Evolutionary conservation across 2,797 vertebrate genomes (phyloP), one percentile per base, ranked within the genome.

Genomic region (Loriculus beryllinus): DNA sequence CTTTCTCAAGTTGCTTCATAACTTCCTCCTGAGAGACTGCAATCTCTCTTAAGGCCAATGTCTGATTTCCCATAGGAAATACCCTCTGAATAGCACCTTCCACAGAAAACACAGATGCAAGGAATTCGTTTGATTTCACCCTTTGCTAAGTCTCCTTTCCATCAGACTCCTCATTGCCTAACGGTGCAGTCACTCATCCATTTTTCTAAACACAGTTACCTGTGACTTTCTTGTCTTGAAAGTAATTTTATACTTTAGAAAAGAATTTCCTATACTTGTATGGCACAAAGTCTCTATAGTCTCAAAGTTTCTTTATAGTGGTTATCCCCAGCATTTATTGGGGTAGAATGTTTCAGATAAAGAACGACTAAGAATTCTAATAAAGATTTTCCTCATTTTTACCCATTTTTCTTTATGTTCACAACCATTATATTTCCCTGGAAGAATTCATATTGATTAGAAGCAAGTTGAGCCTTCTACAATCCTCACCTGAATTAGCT

Each of bases 1-100:
- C 97, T 97, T 97, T 95, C 95, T 97, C 91, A 96, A 72, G 80
- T 96, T 96, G 64, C 87, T 96, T 92, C 96, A 62, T 96, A 97
- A 97, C 90, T 97, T 97, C 94, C 91, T 96, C 82, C 93, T 96
- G 92, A 94, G 94, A 94, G 82, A 96, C 33, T 96, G 91, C 86
- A 95, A 15, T 95, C 82, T 95, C 95, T 97, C 96, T 96, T 93
- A 97, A 97, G 92, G 92, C 95, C 59, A 93, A 76, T 7, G 63
- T 93, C 94, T 97, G 83, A 95, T 96, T 94, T 91, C 95, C 88
- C 91, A 70, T 79, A 94, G 93, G 97, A 97, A 96, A 81, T 97
- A 84, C 87, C 80, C 96, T 81, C 88, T 81, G 89, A 96, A 82
- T 82, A 87, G 82, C 69, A 96, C 92, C 92, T 90, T 95, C 87